A percentile compares a stretch with the other conserved stretches of the same genome.
These are phyloP conservation scores for Rhagophthalmus giganteus DNA, from an alignment of 2,888 invertebrate species.

Conservation along the genomic window DNA sequence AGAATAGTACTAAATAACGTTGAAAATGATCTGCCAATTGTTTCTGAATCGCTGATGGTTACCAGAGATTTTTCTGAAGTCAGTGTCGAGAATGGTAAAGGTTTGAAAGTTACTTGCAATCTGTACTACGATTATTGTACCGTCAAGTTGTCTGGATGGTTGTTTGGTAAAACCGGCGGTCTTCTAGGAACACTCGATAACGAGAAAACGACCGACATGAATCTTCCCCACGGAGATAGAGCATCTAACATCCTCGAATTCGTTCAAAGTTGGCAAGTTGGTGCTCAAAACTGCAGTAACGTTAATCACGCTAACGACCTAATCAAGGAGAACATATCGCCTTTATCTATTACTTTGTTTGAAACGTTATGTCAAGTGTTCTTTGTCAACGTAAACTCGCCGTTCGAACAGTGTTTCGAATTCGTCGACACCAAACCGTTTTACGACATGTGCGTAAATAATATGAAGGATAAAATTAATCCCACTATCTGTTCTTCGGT, in stretches of 20 bases:
- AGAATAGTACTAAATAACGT: constrained; percentile 27
- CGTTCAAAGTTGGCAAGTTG: constrained; percentile 61
- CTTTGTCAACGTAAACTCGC: constrained; percentile 65
- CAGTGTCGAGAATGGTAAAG: constrained; percentile 57
- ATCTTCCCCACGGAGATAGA: constrained; percentile 61
- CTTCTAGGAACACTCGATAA: constrained; percentile 84
- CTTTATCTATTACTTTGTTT: constrained; percentile 33
- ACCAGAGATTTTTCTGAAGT: constrained; percentile 60
- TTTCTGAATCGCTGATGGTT: constrained; percentile 57
- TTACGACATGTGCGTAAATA: constrained; percentile 61
- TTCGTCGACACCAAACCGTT: constrained; percentile 65
- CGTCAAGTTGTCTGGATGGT: constrained; percentile 72
- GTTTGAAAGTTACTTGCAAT: constrained; percentile 62
- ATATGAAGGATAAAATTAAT: constrained; percentile 46
- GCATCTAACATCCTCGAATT: constrained; percentile 56
- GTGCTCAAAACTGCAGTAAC: constrained; percentile 20
- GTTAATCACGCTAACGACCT: constrained; percentile 9
- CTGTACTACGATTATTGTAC: constrained; percentile 63
- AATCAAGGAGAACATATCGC: constrained; percentile 12
- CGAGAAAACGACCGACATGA: constrained; percentile 75
- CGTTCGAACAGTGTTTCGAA: constrained; percentile 65
- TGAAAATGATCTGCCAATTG: constrained; percentile 53
- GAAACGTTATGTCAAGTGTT: constrained; percentile 60
- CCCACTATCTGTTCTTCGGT: constrained; percentile 70
- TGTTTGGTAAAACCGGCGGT: constrained; percentile 80